Evolutionary conservation across 2,888 invertebrate genomes (phyloP).

Genomic region (Noctua comes): DNA sequence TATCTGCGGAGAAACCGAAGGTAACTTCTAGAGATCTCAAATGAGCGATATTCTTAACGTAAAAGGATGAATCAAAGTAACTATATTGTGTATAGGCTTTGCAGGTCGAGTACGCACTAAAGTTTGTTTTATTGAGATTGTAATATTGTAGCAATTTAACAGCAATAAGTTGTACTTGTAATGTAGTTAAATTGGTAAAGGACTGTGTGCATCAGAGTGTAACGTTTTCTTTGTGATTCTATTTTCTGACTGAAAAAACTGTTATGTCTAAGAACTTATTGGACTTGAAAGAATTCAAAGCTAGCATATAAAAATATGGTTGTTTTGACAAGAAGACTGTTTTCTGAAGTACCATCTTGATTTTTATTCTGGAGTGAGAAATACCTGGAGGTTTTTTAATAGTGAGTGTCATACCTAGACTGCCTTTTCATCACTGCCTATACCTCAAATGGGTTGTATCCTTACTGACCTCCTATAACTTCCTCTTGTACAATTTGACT

Average conservation of each 20-base stretch:
- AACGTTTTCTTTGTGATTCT: neutral
- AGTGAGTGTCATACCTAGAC: neutral
- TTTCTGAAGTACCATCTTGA: neutral
- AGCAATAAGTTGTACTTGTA: slow-evolving; percentile 48
- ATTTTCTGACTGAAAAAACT: neutral
- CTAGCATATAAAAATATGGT: neutral
- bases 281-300: neutral
- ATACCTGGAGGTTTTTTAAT: neutral
- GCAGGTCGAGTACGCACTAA: slow-evolving; percentile 1
- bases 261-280: neutral
- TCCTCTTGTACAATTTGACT: neutral
- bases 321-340: neutral
- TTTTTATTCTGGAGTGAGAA: neutral
- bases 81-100: neutral
- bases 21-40: neutral
- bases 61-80: neutral
- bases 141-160: slow-evolving; percentile 40
- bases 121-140: slow-evolving; percentile 3
- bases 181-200: slow-evolving; percentile 21
- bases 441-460: neutral
- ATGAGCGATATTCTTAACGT: neutral
- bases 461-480: slow-evolving; percentile 1
- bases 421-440: slow-evolving; percentile 5
- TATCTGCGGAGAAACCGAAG: too few species aligned
- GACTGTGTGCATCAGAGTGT: slow-evolving; percentile 9